A percentile compares a stretch with the other conserved stretches of the same genome.
Conservation (phyloP, 2,888 invertebrate genomes). For the Zygaena filipendulae region DNA sequence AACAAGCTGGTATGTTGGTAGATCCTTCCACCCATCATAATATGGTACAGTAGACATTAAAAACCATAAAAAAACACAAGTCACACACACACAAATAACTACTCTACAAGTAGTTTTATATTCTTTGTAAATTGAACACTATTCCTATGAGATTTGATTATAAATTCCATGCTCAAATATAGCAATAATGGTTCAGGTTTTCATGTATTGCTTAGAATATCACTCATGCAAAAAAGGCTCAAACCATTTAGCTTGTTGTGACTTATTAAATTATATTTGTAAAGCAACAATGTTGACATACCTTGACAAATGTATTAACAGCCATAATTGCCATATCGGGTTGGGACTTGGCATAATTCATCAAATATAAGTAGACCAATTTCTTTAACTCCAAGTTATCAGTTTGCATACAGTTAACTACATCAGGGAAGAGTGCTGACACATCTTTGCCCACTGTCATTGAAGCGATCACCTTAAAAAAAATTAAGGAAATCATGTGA, state of each 20-base stretch:
- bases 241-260: too few species aligned
- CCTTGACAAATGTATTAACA: constrained; percentile 99
- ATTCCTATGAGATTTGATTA: too few species aligned
- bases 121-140: too few species aligned
- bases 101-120: constrained; percentile 28
- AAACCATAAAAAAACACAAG: constrained; percentile 61
- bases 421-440: constrained; percentile 97
- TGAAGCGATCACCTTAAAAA: constrained; percentile 91
- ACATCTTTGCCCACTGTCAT: constrained; percentile 99
- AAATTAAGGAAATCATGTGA: not conserved
- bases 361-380: constrained; percentile 96
- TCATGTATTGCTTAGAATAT: too few species aligned
- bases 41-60: constrained; percentile 65
- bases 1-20: constrained; percentile 74
- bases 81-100: constrained; percentile 61
- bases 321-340: constrained; percentile 99
- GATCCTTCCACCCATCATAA: constrained; percentile 70
- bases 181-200: too few species aligned
- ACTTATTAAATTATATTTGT: too few species aligned
- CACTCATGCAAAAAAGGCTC: too few species aligned
- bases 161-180: too few species aligned
- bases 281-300: too few species aligned
- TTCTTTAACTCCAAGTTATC: constrained; percentile 99
- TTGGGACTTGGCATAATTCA: constrained; percentile 99
- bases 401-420: constrained; percentile 99